Percentiles rank a stretch among this genome's conserved stretches.
Conservation (phyloP, 2,888 invertebrate species). For the Rhodophaea formosa region DNA sequence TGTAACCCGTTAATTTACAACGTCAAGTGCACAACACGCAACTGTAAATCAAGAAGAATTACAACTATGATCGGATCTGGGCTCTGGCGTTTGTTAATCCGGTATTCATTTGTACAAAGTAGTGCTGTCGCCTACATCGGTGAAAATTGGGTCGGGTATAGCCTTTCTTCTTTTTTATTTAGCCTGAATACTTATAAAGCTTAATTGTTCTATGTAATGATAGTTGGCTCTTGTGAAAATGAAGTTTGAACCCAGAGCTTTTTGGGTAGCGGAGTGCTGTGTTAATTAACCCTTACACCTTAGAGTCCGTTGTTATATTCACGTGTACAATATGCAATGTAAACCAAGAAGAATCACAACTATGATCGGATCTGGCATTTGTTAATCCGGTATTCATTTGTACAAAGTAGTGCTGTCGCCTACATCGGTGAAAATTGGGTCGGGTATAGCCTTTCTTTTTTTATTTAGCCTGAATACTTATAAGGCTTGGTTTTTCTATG, state of each 20-base stretch:
- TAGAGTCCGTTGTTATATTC: too few species aligned
- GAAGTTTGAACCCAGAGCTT: too few species aligned
- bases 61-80: constrained; percentile 67
- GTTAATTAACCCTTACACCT: too few species aligned
- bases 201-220: too few species aligned
- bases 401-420: constrained; percentile 50
- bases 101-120: constrained; percentile 56
- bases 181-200: too few species aligned
- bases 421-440: constrained; percentile 40
- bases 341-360: constrained; percentile 75
- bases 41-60: constrained; percentile 74
- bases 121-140: constrained; percentile 38
- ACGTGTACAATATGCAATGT: constrained; percentile 58
- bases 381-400: constrained; percentile 55
- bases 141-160: constrained; percentile 41
- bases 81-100: constrained; percentile 59
- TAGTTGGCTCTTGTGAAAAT: too few species aligned
- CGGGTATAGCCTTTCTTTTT: constrained; percentile 27
- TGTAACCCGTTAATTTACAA: constrained; percentile 65
- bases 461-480: too few species aligned
- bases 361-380: constrained; percentile 63
- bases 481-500: too few species aligned
- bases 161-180: constrained; percentile 19
- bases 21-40: constrained; percentile 56
- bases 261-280: too few species aligned